Evolutionary conservation across 2,113 vertebrate genomes (phyloP).

Genomic region (Hypanus sabinus): DNA sequence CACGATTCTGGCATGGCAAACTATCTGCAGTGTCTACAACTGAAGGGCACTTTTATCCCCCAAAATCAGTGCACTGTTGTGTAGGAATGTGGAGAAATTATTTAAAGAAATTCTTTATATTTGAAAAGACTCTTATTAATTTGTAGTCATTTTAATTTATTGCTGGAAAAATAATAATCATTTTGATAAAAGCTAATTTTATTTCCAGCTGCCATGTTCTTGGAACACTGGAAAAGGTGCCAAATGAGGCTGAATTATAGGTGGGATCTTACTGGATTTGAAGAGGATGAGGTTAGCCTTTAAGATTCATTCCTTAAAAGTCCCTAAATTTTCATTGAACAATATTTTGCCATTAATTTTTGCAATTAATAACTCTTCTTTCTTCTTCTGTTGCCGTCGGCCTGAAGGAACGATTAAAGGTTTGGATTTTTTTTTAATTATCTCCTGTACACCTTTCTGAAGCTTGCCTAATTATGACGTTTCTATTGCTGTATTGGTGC

Average conservation of each 20-base stretch:
- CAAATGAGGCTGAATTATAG: slow-evolving; percentile 93
- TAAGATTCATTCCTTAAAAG: slow-evolving; percentile 41
- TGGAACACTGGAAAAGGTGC: slow-evolving; percentile 98
- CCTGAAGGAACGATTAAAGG: slow-evolving; percentile 85
- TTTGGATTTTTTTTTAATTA: slow-evolving; percentile 63
- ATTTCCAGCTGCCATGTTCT: slow-evolving; percentile 80
- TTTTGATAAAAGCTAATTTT: slow-evolving; percentile 31
- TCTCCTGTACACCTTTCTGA: slow-evolving; percentile 45
- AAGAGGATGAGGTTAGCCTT: slow-evolving; percentile 83
- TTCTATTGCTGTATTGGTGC: neutral
- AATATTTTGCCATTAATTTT: slow-evolving; percentile 44
- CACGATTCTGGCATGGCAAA: neutral
- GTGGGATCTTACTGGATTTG: slow-evolving; percentile 90
- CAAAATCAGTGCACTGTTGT: neutral
- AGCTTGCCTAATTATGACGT: slow-evolving; percentile 42
- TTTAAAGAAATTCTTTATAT: neutral
- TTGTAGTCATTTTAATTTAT: neutral
- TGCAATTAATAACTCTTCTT: slow-evolving; percentile 46
- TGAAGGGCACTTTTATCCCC: neutral
- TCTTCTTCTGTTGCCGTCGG: slow-evolving; percentile 54
- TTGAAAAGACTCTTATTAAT: neutral
- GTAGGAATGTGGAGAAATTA: neutral
- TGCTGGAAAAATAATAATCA: neutral
- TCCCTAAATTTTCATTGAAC: neutral
- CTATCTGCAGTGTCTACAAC: neutral